Percentiles rank a stretch among this genome's conserved stretches.
Evolutionary conservation across 2,113 vertebrate genomes (phyloP).

Genomic region (Limanda limanda): DNA sequence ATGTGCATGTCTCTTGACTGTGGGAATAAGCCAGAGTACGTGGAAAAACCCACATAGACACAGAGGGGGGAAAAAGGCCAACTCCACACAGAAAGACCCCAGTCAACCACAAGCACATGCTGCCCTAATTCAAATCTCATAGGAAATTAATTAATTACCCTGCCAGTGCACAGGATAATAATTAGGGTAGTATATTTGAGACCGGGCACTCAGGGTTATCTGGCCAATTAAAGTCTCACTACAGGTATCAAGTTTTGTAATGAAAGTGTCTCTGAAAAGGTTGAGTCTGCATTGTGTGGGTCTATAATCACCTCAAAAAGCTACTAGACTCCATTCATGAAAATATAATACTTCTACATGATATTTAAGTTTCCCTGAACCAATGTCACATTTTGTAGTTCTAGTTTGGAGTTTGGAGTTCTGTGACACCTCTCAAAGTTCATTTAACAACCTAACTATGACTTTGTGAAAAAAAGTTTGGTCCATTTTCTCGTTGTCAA

Average conservation of each 20-base stretch:
- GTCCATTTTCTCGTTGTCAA: not conserved
- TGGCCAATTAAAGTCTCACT: not conserved
- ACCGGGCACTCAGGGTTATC: not conserved
- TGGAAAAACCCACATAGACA: too few relatives aligned
- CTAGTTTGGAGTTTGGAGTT: not conserved
- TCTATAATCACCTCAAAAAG: not conserved
- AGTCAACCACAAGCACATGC: not conserved
- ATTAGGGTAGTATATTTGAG: not conserved
- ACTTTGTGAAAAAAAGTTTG: not conserved
- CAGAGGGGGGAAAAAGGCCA: too few relatives aligned
- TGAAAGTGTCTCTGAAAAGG: not conserved
- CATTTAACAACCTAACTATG: too few relatives aligned
- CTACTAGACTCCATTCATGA: not conserved
- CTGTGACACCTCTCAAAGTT: too few relatives aligned
- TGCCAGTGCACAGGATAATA: not conserved
- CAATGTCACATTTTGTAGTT: too few relatives aligned
- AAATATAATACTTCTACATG: not conserved
- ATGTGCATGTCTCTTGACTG: too few relatives aligned
- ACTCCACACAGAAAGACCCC: not conserved
- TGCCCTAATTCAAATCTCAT: not conserved
- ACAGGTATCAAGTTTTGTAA: not conserved
- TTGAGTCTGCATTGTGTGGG: too few relatives aligned
- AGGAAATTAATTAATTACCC: not conserved
- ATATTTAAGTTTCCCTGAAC: not conserved
- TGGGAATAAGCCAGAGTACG: too few relatives aligned